Evolutionary conservation across 2,113 vertebrate species (phyloP).

Genomic region (Pimephales promelas): DNA sequence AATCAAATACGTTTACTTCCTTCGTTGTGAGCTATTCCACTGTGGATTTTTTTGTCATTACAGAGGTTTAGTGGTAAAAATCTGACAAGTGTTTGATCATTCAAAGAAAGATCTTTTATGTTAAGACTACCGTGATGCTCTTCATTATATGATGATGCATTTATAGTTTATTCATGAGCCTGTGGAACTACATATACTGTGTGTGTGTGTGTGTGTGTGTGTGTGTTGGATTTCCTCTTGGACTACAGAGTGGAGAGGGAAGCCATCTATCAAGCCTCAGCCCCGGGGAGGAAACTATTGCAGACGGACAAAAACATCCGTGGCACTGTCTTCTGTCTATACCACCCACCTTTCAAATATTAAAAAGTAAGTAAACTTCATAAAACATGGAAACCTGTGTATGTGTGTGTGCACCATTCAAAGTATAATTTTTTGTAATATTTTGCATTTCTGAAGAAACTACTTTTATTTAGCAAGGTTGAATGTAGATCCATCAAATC

Average conservation of each 20-base stretch:
- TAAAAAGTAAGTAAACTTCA: too few species aligned
- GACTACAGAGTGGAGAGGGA: conserved; percentile 45
- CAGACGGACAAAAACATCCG: conserved; percentile 55
- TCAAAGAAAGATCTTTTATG: conserved; percentile 42
- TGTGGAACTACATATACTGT: conserved; percentile 3
- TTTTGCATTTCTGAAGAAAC: background rate
- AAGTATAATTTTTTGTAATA: too few species aligned
- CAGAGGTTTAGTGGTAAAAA: conserved; percentile 37
- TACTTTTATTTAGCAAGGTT: background rate
- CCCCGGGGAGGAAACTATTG: conserved; percentile 45
- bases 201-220: conserved; percentile 16
- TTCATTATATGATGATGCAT: conserved; percentile 36
- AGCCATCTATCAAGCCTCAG: conserved; percentile 52
- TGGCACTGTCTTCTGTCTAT: conserved; percentile 30
- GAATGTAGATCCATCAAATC: background rate
- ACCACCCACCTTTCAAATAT: background rate
- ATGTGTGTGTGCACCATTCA: too few species aligned
- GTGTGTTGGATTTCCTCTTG: conserved; percentile 52
- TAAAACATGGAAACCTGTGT: too few species aligned
- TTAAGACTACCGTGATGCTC: conserved; percentile 18
- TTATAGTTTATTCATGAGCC: conserved; percentile 35
- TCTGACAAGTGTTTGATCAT: conserved; percentile 46
- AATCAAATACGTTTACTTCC: conserved; percentile 9
- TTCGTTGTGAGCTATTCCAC: background rate
- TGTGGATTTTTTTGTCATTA: background rate